Evolutionary conservation across 2,888 invertebrate species (phyloP).

Genomic region (Cantharis rufa): DNA sequence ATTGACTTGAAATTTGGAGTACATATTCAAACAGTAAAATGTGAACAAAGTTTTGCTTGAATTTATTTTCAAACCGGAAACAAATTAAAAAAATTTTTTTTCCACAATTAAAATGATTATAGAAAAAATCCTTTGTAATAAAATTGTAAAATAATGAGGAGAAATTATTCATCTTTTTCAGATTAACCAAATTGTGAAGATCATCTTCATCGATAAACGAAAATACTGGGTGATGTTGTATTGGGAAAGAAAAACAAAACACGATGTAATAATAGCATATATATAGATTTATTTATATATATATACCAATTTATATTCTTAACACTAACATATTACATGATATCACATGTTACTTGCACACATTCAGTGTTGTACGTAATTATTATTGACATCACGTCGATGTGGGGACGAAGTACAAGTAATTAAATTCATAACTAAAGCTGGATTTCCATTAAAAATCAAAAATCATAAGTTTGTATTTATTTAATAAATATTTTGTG

Average conservation of each 20-base stretch:
- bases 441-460: conserved; percentile 35
- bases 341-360: conserved; percentile 59
- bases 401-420: conserved; percentile 56
- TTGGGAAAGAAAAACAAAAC: conserved; percentile 7
- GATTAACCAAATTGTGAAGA: too few relatives aligned
- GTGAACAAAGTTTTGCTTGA: too few relatives aligned
- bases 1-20: too few relatives aligned
- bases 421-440: conserved; percentile 40
- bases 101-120: too few relatives aligned
- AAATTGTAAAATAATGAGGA: too few relatives aligned
- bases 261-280: conserved; percentile 19
- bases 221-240: neutral
- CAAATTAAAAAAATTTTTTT: too few relatives aligned
- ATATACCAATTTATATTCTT: conserved; percentile 52
- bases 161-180: too few relatives aligned
- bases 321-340: conserved; percentile 59
- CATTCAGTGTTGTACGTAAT: conserved; percentile 58
- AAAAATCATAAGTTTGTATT: conserved; percentile 20
- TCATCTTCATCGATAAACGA: too few relatives aligned
- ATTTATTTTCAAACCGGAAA: too few relatives aligned
- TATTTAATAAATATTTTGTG: conserved; percentile 28
- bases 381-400: conserved; percentile 57
- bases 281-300: conserved; percentile 12
- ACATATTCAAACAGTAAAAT: too few relatives aligned
- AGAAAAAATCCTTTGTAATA: too few relatives aligned